Evolutionary conservation across 2,888 invertebrate genomes (phyloP), one percentile per base, ranked within the genome.

Genomic region (Sphinx pinastri): DNA sequence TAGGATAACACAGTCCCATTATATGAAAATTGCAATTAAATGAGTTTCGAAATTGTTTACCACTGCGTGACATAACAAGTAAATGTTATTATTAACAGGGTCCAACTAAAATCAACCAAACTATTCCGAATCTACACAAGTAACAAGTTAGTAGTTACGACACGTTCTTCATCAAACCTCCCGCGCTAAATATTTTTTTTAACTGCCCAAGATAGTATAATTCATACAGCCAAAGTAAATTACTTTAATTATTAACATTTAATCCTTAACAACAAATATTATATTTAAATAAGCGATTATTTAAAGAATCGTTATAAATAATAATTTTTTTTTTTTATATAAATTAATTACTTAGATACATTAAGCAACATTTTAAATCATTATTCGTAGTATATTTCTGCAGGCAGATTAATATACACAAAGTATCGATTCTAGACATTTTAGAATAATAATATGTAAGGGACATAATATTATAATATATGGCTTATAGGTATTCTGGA

Each of bases 1-100:
- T 79, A 68, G 91, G 87, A 77, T 87, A 88, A 84, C 90, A 91
- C 76, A 78, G 78, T 71, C 92, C 92, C 92, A 92, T 92, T 12
- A 49, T 19, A 19, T 12, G 19, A 57, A 25, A 31, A 57, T 47
- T 47, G 19, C 7, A 45, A 16, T 45, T 60, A n/a, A 12, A 60
- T 47, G 16, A 16, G 16, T 60, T 11, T 47, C 45, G 16, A 60
- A 60, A 45, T 16, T 47, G 11, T 16, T 47, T 16, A 47, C 47
- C 45, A 47, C 47, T 60, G 0, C 57, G 57, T 25, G 57, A 57
- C 57, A 60, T 47, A 16, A 60, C 45, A 60, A n/a, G 60, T 6
- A n/a, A 11, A 60, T 16, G 16, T n/a, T 12, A 3, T 38, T 38
- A 38, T 38, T 38, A 8, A 5, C 38, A 38, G 8, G 38, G 2